These are phyloP conservation scores for Carassius gibelio DNA, from an alignment of 2,113 vertebrate genomes.

Conservation along the genomic window DNA sequence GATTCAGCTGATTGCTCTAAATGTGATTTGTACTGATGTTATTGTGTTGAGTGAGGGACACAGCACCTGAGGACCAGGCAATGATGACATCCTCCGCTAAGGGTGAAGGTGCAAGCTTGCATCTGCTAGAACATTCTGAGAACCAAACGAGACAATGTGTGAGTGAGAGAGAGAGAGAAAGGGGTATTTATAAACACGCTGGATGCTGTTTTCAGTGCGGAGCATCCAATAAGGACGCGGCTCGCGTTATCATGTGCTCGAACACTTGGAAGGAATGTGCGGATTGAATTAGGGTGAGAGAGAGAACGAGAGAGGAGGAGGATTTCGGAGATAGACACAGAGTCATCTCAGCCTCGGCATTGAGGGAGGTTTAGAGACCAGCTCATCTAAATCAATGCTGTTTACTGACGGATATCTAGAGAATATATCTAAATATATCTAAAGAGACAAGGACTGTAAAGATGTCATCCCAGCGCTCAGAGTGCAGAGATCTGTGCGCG, in stretches of 20 bases:
- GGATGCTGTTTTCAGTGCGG: constrained; percentile 62
- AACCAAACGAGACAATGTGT: constrained; percentile 8
- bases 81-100: background rate
- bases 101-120: background rate
- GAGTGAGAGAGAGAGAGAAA: constrained; percentile 20
- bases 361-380: constrained; percentile 56
- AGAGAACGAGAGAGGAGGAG: constrained; percentile 51
- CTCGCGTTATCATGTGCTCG: constrained; percentile 64
- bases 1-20: background rate
- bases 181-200: constrained; percentile 23
- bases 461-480: constrained; percentile 77
- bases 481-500: constrained; percentile 73
- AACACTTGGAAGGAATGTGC: constrained; percentile 63
- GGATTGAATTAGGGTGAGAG: constrained; percentile 67
- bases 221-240: constrained; percentile 71
- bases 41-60: background rate
- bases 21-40: background rate
- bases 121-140: constrained; percentile 39
- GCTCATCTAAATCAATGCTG: constrained; percentile 24
- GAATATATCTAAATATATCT: constrained; percentile 59
- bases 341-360: constrained; percentile 78
- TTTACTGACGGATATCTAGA: constrained; percentile 27
- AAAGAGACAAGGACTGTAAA: constrained; percentile 64
- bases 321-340: constrained; percentile 67
- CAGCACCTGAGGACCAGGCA: background rate